phyloP scores from a whole-genome alignment of 2,797 vertebrate species.

The Numenius phaeopus region DNA sequence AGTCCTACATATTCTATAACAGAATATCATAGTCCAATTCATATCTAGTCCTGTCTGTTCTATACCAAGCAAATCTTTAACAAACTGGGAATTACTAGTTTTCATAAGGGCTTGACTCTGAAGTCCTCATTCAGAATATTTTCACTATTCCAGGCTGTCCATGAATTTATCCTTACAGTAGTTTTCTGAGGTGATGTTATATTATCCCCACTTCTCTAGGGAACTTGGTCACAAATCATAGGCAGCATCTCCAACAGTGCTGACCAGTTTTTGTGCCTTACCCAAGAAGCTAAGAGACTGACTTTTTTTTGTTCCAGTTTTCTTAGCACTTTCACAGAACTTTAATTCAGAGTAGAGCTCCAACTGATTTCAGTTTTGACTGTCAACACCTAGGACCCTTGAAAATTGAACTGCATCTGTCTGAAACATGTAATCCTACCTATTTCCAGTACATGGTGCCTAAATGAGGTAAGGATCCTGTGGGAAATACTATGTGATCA shows the following conservation, averaged over 20 bases:
- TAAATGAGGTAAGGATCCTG: not conserved
- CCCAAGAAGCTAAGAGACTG: not conserved
- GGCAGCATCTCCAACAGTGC: not conserved
- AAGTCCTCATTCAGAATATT: not conserved
- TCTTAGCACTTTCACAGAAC: not conserved
- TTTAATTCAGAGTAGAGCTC: not conserved
- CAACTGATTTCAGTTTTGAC: not conserved
- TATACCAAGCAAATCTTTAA: not conserved
- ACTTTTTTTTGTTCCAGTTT: not conserved
- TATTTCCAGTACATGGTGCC: not conserved
- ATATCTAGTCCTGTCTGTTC: not conserved
- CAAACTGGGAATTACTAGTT: not conserved
- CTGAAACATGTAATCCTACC: not conserved
- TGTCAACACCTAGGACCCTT: not conserved
- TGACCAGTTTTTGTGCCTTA: not conserved
- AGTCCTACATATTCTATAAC: not conserved
- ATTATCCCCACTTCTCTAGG: not conserved
- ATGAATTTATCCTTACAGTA: not conserved
- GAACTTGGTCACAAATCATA: not conserved
- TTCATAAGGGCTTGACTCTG: not conserved
- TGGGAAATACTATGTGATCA: not conserved
- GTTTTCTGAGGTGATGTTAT: not conserved
- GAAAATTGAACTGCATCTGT: not conserved
- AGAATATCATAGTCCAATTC: too few relatives aligned
- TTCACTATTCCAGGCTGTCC: not conserved